phyloP scores from a whole-genome alignment of 2,888 invertebrate species.

The Argyresthia albistria region DNA sequence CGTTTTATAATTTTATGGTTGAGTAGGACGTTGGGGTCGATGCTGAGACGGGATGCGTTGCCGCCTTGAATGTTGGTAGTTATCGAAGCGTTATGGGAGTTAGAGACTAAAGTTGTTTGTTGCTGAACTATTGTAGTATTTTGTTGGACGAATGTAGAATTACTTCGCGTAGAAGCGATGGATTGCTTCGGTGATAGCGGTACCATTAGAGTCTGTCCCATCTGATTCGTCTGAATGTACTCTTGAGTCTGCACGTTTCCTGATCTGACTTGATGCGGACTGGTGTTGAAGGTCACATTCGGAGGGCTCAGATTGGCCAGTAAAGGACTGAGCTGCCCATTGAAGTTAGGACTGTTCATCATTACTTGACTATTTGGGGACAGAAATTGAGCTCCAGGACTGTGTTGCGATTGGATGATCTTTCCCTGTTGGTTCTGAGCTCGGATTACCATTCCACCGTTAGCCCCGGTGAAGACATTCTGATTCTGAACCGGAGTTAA shows the following conservation, averaged over 20 bases:
- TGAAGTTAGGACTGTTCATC: slow-evolving; percentile 80
- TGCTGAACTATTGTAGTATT: slow-evolving; percentile 90
- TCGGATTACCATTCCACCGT: slow-evolving; percentile 86
- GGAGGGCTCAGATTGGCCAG: slow-evolving; percentile 82
- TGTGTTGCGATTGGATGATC: slow-evolving; percentile 77
- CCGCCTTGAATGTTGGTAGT: slow-evolving; percentile 31
- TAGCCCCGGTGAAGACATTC: slow-evolving; percentile 73
- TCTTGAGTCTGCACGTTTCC: slow-evolving; percentile 77
- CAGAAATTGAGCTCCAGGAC: slow-evolving; percentile 79
- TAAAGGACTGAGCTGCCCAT: slow-evolving; percentile 85
- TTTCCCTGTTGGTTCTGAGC: slow-evolving; percentile 82
- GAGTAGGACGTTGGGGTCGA: slow-evolving; percentile 74
- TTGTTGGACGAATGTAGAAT: slow-evolving; percentile 85
- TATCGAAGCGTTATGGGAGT: slow-evolving; percentile 68
- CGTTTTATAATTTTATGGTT: slow-evolving; percentile 8
- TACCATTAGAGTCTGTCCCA: slow-evolving; percentile 81
- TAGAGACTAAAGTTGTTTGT: slow-evolving; percentile 83
- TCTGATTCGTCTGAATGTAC: slow-evolving; percentile 78
- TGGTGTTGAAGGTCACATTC: slow-evolving; percentile 75
- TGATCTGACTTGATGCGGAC: slow-evolving; percentile 60
- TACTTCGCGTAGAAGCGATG: slow-evolving; percentile 70
- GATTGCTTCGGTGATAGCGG: slow-evolving; percentile 76
- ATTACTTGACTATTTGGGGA: slow-evolving; percentile 84
- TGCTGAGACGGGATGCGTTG: slow-evolving; percentile 57
- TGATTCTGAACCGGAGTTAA: slow-evolving; percentile 80